phyloP scores from a whole-genome alignment of 2,797 vertebrate species.

The Poecilia picta region DNA sequence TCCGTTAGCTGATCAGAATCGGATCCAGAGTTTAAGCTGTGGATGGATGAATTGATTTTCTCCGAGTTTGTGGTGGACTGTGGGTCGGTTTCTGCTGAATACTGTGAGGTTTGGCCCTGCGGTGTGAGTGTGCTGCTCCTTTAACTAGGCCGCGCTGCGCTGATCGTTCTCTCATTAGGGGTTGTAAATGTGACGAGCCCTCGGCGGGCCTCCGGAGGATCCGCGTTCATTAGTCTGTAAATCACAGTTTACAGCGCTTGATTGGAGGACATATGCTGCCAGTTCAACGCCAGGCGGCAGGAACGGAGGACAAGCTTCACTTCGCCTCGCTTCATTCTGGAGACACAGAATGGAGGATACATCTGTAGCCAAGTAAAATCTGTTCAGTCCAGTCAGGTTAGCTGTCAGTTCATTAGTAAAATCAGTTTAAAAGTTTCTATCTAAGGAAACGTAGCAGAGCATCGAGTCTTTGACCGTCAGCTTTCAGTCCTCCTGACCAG shows the following conservation, averaged over 20 bases:
- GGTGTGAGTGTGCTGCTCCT: not conserved
- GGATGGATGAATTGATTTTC: not conserved
- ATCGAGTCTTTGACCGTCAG: too few relatives aligned
- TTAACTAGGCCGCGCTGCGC: not conserved
- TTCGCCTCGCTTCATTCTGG: too few relatives aligned
- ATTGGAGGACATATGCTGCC: slow-evolving; percentile 37
- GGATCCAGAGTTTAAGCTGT: not conserved
- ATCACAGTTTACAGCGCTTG: slow-evolving; percentile 34
- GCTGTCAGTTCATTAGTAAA: too few relatives aligned
- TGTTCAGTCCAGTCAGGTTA: too few relatives aligned
- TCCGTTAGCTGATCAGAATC: not conserved
- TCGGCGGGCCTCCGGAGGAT: slow-evolving; percentile 1
- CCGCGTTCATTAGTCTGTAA: slow-evolving; percentile 15
- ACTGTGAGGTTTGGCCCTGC: not conserved
- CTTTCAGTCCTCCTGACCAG: too few relatives aligned
- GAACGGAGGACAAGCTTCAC: not conserved
- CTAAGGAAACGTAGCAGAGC: too few relatives aligned
- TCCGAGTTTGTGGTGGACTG: not conserved
- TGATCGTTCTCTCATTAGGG: slow-evolving; percentile 33
- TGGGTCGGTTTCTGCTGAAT: not conserved
- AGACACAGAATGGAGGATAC: too few relatives aligned
- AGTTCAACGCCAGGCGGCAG: slow-evolving; percentile 15
- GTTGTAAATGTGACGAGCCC: slow-evolving; percentile 17
- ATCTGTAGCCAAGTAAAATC: too few relatives aligned
- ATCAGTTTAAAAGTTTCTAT: too few relatives aligned